phyloP scores from a whole-genome alignment of 2,888 invertebrate genomes.

The Acrobasis suavella region DNA sequence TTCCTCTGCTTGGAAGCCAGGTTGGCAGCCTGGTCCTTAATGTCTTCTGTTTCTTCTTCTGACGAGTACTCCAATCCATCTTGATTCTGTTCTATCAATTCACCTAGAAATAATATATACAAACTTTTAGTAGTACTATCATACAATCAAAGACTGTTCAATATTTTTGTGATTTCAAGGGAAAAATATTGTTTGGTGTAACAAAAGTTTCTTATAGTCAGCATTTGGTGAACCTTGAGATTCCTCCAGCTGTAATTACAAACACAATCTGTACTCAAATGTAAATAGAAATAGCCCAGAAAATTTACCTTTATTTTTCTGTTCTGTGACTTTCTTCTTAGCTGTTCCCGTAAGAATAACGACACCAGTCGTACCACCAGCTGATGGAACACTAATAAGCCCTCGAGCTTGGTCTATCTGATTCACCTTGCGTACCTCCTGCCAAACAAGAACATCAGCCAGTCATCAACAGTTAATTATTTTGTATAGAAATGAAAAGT shows the following conservation, averaged over 20 bases:
- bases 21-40: slow-evolving; percentile 94
- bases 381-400: slow-evolving; percentile 69
- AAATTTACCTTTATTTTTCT: slow-evolving; percentile 84
- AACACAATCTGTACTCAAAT: no score
- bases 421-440: slow-evolving; percentile 92
- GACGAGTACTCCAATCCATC: slow-evolving; percentile 98
- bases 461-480: no score
- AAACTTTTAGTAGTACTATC: no score
- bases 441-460: slow-evolving; percentile 48
- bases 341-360: slow-evolving; percentile 93
- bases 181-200: no score
- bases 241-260: no score
- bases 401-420: slow-evolving; percentile 85
- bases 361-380: slow-evolving; percentile 81
- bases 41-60: slow-evolving; percentile 97
- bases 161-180: no score
- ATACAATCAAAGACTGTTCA: no score
- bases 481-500: no score
- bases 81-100: slow-evolving; percentile 99
- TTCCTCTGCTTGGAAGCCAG: slow-evolving; percentile 95
- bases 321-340: slow-evolving; percentile 88
- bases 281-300: neutral
- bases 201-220: no score
- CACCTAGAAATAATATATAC: slow-evolving; percentile 82
- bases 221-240: no score